phyloP scores from a whole-genome alignment of 2,113 vertebrate species.

The Colaptes auratus region DNA sequence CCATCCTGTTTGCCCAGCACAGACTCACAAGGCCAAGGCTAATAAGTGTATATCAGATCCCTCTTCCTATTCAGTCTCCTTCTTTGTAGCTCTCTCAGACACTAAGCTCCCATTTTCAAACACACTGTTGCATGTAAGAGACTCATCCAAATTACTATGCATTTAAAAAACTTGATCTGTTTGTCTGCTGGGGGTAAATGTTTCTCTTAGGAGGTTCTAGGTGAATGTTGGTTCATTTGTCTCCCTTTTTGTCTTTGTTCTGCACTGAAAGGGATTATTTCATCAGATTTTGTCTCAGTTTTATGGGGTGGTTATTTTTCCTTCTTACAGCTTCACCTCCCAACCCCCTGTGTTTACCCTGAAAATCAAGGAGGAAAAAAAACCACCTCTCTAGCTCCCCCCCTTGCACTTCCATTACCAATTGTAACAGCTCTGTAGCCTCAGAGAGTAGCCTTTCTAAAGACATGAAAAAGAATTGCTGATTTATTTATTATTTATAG shows the following conservation, averaged over 20 bases:
- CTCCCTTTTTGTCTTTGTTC: neutral
- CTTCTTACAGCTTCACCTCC: neutral
- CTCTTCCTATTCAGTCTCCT: neutral
- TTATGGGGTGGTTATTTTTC: neutral
- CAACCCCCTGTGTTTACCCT: neutral
- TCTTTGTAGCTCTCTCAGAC: neutral
- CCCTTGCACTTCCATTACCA: slow-evolving; percentile 26
- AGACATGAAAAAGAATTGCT: slow-evolving; percentile 63
- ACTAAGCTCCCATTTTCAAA: neutral
- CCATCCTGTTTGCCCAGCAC: neutral
- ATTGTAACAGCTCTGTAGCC: slow-evolving; percentile 41
- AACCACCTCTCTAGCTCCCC: neutral
- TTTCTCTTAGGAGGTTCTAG: neutral
- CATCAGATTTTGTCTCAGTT: neutral
- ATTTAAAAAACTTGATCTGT: slow-evolving; percentile 17
- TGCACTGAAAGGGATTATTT: neutral
- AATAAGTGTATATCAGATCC: neutral
- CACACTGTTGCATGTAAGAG: neutral
- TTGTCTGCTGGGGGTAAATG: neutral
- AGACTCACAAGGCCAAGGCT: neutral
- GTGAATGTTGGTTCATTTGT: neutral
- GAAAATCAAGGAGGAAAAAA: slow-evolving; percentile 15
- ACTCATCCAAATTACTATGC: neutral
- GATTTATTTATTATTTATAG: slow-evolving; percentile 66
- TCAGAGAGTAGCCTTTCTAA: slow-evolving; percentile 47